These are phyloP conservation scores for Drosophila mauritiana DNA, from an alignment of 1,140 invertebrate genomes.

Conservation along the genomic window DNA sequence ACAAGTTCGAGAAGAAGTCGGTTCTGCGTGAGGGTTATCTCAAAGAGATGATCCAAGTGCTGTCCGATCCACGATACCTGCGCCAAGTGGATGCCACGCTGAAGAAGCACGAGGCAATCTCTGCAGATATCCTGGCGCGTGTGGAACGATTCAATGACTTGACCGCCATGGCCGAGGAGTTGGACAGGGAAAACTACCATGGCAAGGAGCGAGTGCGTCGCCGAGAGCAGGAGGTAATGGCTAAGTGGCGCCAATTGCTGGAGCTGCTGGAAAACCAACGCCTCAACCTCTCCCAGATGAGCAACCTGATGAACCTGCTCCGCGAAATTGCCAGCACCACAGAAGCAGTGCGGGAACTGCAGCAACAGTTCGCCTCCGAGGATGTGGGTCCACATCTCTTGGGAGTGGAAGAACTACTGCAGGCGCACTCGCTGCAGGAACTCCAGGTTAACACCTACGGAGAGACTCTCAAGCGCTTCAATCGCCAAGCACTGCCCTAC, in stretches of 20 bases:
- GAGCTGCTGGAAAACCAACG: constrained; percentile 94
- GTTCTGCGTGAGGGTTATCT: constrained; percentile 91
- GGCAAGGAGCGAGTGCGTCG: constrained; percentile 92
- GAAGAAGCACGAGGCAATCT: constrained; percentile 99
- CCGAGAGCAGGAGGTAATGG: constrained; percentile 94
- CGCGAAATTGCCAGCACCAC: constrained; percentile 96
- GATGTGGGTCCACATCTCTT: constrained; percentile 96
- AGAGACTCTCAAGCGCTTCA: constrained; percentile 92
- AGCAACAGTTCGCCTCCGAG: constrained; percentile 92
- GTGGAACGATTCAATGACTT: constrained; percentile 97
- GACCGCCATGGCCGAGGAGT: constrained; percentile 95
- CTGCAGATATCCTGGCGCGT: constrained; percentile 97
- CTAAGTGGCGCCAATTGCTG: constrained; percentile 94
- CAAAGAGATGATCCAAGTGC: constrained; percentile 98
- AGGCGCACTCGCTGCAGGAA: constrained; percentile 96
- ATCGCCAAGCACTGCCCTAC: constrained; percentile 88
- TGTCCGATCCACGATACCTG: constrained; percentile 96
- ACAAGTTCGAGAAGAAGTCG: constrained; percentile 96
- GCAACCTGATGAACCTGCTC: constrained; percentile 92
- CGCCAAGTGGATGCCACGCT: constrained; percentile 98
- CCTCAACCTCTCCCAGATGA: constrained; percentile 90
- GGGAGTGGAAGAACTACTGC: constrained; percentile 96
- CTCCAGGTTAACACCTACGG: constrained; percentile 94
- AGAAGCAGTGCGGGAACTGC: constrained; percentile 92
- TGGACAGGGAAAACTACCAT: constrained; percentile 96